A percentile compares a stretch with the other conserved stretches of the same genome.
These are phyloP conservation scores for Lepidotrigona ventralis DNA, from an alignment of 1,140 invertebrate species.

Conservation along the genomic window DNA sequence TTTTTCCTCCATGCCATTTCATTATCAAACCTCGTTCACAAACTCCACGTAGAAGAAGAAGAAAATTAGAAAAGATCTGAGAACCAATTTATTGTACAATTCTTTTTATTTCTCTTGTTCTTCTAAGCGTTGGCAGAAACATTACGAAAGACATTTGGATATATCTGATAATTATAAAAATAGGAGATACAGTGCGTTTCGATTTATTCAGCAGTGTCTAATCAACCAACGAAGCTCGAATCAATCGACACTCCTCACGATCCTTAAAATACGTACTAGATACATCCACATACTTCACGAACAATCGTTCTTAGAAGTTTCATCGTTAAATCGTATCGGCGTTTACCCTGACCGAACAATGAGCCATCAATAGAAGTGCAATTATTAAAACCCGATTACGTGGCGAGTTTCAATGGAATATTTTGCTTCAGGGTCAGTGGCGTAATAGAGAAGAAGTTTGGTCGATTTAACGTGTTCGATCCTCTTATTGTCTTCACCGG, in stretches of 20 bases:
- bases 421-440: slow-evolving; percentile 41
- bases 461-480: slow-evolving; percentile 56
- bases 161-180: neutral
- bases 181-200: neutral
- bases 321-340: neutral
- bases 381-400: slow-evolving; percentile 41
- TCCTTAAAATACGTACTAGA: neutral
- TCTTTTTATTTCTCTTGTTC: too few relatives aligned
- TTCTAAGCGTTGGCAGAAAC: neutral
- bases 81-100: neutral
- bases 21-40: neutral
- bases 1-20: neutral
- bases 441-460: slow-evolving; percentile 52
- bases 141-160: neutral
- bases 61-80: neutral
- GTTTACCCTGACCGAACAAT: neutral
- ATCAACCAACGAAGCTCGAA: neutral
- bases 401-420: slow-evolving; percentile 43
- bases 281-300: neutral
- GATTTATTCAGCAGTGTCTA: neutral
- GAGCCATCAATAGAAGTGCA: neutral
- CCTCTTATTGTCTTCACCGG: slow-evolving; percentile 39
- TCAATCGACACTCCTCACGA: neutral
- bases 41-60: neutral
- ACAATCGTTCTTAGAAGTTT: slow-evolving; percentile 4